Conservation (phyloP, 2,888 invertebrate species). For the Trileptium ribeirensis region DNA sequence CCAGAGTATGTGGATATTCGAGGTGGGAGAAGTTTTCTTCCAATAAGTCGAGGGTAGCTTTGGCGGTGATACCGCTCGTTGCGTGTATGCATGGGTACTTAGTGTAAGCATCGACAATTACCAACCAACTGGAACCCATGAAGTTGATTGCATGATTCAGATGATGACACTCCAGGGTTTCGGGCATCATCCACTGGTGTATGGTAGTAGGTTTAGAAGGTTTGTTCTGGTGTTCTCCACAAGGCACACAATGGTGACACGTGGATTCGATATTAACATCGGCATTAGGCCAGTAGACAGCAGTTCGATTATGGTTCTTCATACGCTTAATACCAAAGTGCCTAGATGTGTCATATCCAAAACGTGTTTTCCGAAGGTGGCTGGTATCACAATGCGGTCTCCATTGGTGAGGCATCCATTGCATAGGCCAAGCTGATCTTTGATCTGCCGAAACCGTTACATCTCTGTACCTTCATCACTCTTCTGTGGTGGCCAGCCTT, state of each 20-base stretch:
- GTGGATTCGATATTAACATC: conserved; percentile 10
- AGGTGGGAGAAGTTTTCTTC: conserved; percentile 30
- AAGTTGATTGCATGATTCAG: conserved; percentile 40
- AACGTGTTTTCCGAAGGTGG: neutral
- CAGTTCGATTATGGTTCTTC: neutral
- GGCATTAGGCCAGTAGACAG: conserved; percentile 1
- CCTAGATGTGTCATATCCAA: neutral
- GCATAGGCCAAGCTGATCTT: conserved; percentile 21
- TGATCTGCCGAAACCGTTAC: neutral
- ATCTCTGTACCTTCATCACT: neutral
- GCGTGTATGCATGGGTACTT: conserved; percentile 16
- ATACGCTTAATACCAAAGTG: conserved; percentile 3
- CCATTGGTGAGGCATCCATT: conserved; percentile 31
- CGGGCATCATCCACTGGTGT: conserved; percentile 41
- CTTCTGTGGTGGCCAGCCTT: neutral
- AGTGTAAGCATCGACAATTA: neutral
- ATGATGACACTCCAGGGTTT: conserved; percentile 40
- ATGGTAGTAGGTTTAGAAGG: conserved; percentile 32
- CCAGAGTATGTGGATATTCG: conserved; percentile 37
- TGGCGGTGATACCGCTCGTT: neutral
- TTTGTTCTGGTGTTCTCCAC: conserved; percentile 15
- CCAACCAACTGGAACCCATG: conserved; percentile 19
- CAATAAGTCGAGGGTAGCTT: conserved; percentile 32
- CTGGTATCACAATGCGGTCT: neutral
- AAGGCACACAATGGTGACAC: neutral